Conservation (phyloP, 2,113 vertebrate species). For the Carassius carassius region DNA sequence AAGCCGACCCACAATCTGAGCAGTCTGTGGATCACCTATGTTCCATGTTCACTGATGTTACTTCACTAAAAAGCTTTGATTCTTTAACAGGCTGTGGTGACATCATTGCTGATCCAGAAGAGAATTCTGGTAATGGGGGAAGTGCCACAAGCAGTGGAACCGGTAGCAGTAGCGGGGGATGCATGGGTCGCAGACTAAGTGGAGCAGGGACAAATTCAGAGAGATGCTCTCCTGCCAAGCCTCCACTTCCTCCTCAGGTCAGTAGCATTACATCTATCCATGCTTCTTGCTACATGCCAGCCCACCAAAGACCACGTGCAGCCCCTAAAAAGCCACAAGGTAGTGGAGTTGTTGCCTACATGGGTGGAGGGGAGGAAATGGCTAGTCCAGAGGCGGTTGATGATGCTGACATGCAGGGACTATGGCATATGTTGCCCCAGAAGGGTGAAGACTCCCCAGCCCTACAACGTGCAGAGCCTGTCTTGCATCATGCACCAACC, state of each 20-base stretch:
- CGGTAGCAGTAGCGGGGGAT: slow-evolving; percentile 78
- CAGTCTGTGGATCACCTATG: slow-evolving; percentile 88
- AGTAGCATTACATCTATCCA: slow-evolving; percentile 61
- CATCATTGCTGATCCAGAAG: slow-evolving; percentile 96
- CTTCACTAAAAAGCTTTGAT: slow-evolving; percentile 99
- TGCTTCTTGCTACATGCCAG: slow-evolving; percentile 57
- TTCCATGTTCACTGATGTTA: slow-evolving; percentile 97
- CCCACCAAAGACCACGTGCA: slow-evolving; percentile 62
- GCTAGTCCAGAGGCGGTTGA: slow-evolving; percentile 94
- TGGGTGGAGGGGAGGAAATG: slow-evolving; percentile 98
- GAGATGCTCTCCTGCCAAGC: slow-evolving; percentile 67
- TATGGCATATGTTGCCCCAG: slow-evolving; percentile 94
- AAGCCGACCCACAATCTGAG: slow-evolving; percentile 89
- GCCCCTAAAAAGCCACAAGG: slow-evolving; percentile 79
- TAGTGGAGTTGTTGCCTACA: slow-evolving; percentile 87
- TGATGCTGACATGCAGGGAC: slow-evolving; percentile 90
- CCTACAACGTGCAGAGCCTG: slow-evolving; percentile 68
- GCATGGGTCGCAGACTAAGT: slow-evolving; percentile 51
- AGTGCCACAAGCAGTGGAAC: slow-evolving; percentile 89
- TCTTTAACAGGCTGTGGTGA: slow-evolving; percentile 98
- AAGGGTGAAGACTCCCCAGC: slow-evolving; percentile 76
- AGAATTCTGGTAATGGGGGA: slow-evolving; percentile 79
- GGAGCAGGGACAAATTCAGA: slow-evolving; percentile 51
- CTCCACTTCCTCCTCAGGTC: slow-evolving; percentile 60
- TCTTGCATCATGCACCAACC: slow-evolving; percentile 51